Base-by-base conservation (phyloP, 2,797 vertebrate species). In the Hafferia zeledoni region DNA sequence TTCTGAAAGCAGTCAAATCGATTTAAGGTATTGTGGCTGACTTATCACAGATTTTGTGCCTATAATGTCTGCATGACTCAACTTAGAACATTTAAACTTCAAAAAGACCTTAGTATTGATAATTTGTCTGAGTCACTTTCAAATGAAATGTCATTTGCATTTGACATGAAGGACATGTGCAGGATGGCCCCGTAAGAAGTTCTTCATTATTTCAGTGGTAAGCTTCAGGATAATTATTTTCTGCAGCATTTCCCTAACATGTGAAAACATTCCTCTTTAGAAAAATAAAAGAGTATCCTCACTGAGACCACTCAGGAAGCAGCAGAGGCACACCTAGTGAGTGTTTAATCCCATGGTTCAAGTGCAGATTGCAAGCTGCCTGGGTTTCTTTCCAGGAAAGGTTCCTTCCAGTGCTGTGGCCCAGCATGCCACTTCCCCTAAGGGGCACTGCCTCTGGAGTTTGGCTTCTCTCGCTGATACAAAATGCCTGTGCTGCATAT, bases 21-120 rank as follows among this genome's bases (percentile, higher is more conserved):
- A 94, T 91, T 93, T 79, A 89, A 91, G 52, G 52, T 90, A 35
- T 41, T 94, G 31, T 76, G 71, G 31, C n/a, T 39, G 60, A 15
- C 31, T 94, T 71, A 74, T 19, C 39, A 67, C 16, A 28, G 8
- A 31, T 50, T 69, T 50, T 50, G 22, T 68, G 60, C n/a, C 25
- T 89, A 17, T 44, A 61, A 43, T 85, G 19, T 17, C 43, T 83
- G 41, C 44, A 39, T 69, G 70, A 60, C 15, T 89, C 1, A 3
- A 39, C 22, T 87, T 57, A 5, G 6, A 93, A 60, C 9, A 65
- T 78, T 85, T 76, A 64, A 90, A 85, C 47, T 74, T 93, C 68
- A 70, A 9, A 87, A 70, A 74, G 19, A 64, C 35, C 5, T 77
- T 39, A 31, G 30, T 65, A 14, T 82, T 84, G 63, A 44, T 70